Evolutionary conservation across 2,888 invertebrate species (phyloP).

Genomic region (Mactromeris polynyma): DNA sequence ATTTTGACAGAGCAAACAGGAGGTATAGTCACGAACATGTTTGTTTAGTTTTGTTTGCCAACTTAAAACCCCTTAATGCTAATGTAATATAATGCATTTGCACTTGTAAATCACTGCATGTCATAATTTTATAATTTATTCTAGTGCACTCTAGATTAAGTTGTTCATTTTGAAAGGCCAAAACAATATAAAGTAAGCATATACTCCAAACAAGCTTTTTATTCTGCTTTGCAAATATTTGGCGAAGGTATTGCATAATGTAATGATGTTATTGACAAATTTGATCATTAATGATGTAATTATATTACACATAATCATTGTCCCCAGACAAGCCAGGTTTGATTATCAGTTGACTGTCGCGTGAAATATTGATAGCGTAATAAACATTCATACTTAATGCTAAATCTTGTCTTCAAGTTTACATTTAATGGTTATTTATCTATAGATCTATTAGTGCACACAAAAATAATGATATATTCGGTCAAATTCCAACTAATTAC

Average conservation of each 20-base stretch:
- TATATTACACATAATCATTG: not conserved
- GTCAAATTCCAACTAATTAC: no score
- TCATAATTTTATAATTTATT: not conserved
- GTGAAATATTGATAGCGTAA: not conserved
- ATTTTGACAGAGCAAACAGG: not conserved
- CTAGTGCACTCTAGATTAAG: not conserved
- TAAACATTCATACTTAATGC: not conserved
- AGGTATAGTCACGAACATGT: not conserved
- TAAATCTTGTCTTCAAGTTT: not conserved
- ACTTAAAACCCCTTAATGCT: conserved; percentile 1
- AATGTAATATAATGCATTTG: conserved; percentile 18
- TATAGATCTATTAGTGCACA: no score
- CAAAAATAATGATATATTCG: no score
- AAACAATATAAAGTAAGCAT: not conserved
- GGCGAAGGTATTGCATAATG: not conserved
- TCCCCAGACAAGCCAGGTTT: not conserved
- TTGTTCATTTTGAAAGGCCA: not conserved
- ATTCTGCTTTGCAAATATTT: not conserved
- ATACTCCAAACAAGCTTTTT: not conserved
- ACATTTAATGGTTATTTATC: not conserved
- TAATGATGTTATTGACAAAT: not conserved
- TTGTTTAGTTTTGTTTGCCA: conserved; percentile 1
- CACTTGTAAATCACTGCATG: not conserved
- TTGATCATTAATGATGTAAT: not conserved
- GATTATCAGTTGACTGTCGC: not conserved